Evolutionary conservation across 2,113 vertebrate genomes (phyloP).

Genomic region (Ctenomys sociabilis): DNA sequence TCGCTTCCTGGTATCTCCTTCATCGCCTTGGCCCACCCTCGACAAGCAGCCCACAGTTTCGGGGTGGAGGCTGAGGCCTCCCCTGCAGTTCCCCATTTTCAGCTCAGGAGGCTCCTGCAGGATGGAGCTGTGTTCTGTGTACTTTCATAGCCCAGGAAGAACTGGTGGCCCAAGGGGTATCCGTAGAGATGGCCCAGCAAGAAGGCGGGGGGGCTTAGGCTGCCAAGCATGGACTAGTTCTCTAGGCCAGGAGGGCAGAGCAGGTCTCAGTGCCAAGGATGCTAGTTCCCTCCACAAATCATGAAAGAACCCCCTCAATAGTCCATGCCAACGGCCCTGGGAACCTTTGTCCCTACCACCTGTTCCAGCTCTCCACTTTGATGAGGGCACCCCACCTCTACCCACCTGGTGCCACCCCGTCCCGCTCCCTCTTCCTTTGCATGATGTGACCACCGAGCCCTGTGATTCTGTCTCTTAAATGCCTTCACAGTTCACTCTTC

Average conservation of each 20-base stretch:
- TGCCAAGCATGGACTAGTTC: neutral
- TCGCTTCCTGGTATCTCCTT: neutral
- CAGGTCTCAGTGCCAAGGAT: neutral
- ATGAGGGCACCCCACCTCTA: neutral
- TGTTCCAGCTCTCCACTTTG: too few species aligned
- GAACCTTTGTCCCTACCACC: rapidly evolving
- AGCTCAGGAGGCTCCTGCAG: neutral
- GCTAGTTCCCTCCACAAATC: neutral
- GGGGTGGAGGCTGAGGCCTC: neutral
- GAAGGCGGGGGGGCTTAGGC: too few species aligned
- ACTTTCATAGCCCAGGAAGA: neutral
- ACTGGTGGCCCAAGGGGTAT: neutral
- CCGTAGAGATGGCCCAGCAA: neutral
- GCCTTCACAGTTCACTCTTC: neutral
- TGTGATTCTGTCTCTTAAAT: neutral
- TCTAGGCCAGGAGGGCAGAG: too few species aligned
- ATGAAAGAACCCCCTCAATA: neutral
- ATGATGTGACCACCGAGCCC: too few species aligned
- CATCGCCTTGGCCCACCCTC: neutral
- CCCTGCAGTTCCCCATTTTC: neutral
- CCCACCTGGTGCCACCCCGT: neutral
- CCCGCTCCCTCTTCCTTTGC: too few species aligned
- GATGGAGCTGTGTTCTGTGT: neutral
- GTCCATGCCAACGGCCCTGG: neutral
- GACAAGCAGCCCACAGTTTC: neutral